A percentile compares a stretch with the other conserved stretches of the same genome.
Conservation (phyloP, 2,113 vertebrate species). For the Pachyramphus minor region DNA sequence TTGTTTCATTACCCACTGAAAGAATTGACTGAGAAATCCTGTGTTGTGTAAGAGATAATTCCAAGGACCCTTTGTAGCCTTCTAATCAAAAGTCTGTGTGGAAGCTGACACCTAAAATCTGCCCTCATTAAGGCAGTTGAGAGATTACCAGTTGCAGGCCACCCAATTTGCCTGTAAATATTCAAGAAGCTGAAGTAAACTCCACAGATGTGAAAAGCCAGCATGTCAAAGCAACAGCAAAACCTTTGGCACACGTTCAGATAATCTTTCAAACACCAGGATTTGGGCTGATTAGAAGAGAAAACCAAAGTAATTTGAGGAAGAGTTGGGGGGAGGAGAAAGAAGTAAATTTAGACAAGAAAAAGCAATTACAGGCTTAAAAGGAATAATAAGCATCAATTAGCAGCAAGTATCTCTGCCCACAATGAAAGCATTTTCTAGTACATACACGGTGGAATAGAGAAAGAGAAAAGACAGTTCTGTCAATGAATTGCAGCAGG, state of each 20-base stretch:
- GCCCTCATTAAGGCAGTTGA: slow-evolving; percentile 13
- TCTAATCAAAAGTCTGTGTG: slow-evolving; percentile 21
- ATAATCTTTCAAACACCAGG: slow-evolving; percentile 16
- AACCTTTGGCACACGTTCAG: slow-evolving; percentile 8
- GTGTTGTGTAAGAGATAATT: slow-evolving; percentile 22
- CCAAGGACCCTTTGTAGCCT: slow-evolving; percentile 8
- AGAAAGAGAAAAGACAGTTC: slow-evolving; percentile 16
- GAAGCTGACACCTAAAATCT: slow-evolving; percentile 32
- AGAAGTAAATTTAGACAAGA: slow-evolving; percentile 58
- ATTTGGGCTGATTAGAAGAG: slow-evolving; percentile 55
- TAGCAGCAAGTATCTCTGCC: slow-evolving; percentile 64
- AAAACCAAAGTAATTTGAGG: slow-evolving; percentile 43
- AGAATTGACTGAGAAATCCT: slow-evolving; percentile 20
- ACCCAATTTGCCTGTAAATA: background rate
- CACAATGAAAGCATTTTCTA: slow-evolving; percentile 63
- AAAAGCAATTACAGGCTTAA: slow-evolving; percentile 70
- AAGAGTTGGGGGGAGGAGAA: background rate
- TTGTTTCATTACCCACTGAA: background rate
- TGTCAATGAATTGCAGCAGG: slow-evolving; percentile 44
- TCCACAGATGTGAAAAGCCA: slow-evolving; percentile 6
- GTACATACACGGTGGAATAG: slow-evolving; percentile 38
- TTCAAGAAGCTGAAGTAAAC: background rate
- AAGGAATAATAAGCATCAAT: slow-evolving; percentile 71
- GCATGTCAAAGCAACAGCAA: background rate
- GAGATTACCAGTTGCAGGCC: slow-evolving; percentile 16